Evolutionary conservation across 2,113 vertebrate genomes (phyloP).

Genomic region (Megatriorchis doriae): DNA sequence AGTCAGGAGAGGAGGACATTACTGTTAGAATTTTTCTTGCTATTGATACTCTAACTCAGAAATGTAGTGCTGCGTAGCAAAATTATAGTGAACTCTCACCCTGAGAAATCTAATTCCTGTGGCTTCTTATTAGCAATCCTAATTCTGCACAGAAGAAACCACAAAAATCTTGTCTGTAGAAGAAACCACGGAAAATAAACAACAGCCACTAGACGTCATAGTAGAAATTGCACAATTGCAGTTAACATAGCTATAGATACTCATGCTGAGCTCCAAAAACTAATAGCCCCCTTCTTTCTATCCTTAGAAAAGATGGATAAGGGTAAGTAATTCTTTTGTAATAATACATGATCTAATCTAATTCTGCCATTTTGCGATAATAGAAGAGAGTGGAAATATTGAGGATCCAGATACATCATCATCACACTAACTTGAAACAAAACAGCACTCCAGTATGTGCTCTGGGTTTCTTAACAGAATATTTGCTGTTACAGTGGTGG

Average conservation of each 20-base stretch:
- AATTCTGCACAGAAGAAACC: constrained; percentile 11
- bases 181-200: constrained; percentile 19
- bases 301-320: background rate
- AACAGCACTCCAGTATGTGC: background rate
- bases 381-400: background rate
- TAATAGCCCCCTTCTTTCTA: background rate
- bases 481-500: background rate
- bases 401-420: background rate
- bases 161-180: constrained; percentile 7
- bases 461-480: background rate
- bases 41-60: background rate
- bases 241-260: background rate
- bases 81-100: background rate
- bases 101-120: constrained; percentile 7
- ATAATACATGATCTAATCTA: background rate
- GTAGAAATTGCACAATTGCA: constrained; percentile 16
- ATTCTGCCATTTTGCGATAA: background rate
- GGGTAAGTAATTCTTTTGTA: background rate
- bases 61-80: background rate
- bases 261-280: background rate
- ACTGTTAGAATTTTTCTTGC: background rate
- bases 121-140: constrained; percentile 4
- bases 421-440: background rate
- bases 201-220: background rate
- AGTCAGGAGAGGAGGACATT: background rate